Evolutionary conservation across 2,113 vertebrate species (phyloP).

Genomic region (Microcebus murinus): DNA sequence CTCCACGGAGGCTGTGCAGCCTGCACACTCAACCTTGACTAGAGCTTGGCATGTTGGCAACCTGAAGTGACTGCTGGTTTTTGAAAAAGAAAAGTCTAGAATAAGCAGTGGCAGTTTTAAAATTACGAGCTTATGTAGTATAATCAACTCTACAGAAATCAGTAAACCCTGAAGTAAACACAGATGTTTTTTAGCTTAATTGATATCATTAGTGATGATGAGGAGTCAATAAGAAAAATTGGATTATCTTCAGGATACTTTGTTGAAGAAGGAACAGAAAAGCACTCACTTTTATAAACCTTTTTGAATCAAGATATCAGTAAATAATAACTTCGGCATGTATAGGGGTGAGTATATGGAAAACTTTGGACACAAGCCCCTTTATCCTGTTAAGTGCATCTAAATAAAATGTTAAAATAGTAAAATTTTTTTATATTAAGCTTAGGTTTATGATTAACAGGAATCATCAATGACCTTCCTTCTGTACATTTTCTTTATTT

Average conservation of each 20-base stretch:
- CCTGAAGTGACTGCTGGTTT: neutral
- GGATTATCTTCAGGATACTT: neutral
- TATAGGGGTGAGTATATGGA: neutral
- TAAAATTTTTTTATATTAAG: neutral
- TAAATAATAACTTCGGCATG: neutral
- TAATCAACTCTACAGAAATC: neutral
- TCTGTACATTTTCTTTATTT: neutral
- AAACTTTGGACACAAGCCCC: neutral
- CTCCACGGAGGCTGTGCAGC: neutral
- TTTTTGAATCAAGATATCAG: neutral
- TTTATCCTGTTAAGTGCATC: neutral
- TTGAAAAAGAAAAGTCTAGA: neutral
- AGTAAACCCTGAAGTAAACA: neutral
- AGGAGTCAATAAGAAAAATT: neutral
- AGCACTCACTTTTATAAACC: neutral
- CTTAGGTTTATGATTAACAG: neutral
- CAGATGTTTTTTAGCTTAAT: neutral
- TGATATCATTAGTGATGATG: no score
- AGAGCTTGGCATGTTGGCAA: no score
- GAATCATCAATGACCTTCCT: neutral
- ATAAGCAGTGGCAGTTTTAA: neutral
- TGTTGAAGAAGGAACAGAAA: neutral
- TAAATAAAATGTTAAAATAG: neutral
- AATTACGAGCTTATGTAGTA: neutral
- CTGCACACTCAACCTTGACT: neutral